A percentile compares a stretch with the other conserved stretches of the same genome.
phyloP scores from a whole-genome alignment of 2,113 vertebrate genomes.

The Microcebus ravelobensis region DNA sequence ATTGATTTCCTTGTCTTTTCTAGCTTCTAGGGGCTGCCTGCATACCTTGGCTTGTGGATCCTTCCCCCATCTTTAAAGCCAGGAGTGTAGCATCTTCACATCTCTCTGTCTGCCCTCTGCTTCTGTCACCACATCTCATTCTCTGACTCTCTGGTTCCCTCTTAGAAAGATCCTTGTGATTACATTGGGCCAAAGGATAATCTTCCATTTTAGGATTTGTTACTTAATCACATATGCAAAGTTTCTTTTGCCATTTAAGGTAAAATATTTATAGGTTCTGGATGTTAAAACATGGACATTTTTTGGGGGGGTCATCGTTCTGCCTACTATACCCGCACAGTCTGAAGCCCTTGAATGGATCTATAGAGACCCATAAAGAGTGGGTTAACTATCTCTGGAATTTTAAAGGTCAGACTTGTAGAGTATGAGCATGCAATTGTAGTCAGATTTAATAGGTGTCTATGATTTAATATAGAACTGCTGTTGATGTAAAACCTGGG shows the following conservation, averaged over 20 bases:
- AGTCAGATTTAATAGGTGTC: neutral
- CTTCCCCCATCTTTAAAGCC: neutral
- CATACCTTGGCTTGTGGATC: neutral
- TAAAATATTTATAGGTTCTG: neutral
- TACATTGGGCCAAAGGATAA: neutral
- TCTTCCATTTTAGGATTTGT: neutral
- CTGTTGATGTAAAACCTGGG: neutral
- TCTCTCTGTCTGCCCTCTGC: neutral
- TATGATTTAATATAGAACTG: constrained; percentile 1
- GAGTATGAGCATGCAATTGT: neutral
- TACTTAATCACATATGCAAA: neutral
- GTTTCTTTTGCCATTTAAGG: neutral
- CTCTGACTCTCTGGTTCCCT: neutral
- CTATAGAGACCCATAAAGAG: neutral
- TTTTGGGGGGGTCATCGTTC: neutral
- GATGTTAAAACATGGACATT: neutral
- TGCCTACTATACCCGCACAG: neutral
- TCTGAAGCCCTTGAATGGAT: neutral
- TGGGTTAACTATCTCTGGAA: neutral
- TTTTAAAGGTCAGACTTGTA: neutral
- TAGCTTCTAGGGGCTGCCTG: neutral
- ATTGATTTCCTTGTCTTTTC: neutral
- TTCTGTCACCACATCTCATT: neutral
- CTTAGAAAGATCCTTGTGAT: neutral
- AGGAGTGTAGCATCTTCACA: neutral